Base-by-base conservation (phyloP, 2,888 invertebrate genomes). In the Calameuta pallipes region DNA sequence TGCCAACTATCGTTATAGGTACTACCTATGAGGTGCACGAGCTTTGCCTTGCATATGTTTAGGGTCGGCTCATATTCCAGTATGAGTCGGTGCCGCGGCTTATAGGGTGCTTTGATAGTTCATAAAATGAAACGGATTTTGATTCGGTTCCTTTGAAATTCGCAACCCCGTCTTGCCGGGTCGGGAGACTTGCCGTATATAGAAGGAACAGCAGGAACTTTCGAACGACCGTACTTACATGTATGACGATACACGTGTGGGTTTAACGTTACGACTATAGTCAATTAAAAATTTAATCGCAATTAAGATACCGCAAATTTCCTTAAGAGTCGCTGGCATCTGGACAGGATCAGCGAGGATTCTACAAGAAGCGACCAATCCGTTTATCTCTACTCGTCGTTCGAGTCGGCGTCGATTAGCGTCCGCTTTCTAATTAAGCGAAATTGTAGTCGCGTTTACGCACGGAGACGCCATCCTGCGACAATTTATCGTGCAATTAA, bases 71-170 rank as follows among this genome's bases (percentile, higher is more conserved):
- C 83, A 77, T 78, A 85, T 87, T 87, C 85, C 85, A 81, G 83
- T 81, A 79, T 80, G 79, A 79, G 80, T 82, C 84, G 85, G 81
- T 77, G 81, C 86, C 87, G 85, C 85, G 80, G 77, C 80, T 78
- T 80, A 79, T 78, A 76, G 80, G 79, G 81, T 79, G 78, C 84
- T 86, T 87, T 87, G 88, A 87, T 88, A 87, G 86, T 87, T 86
- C 88, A 87, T 88, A 86, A 87, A 89, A 87, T 83, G 84, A 87
- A 87, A 87, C 84, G 85, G 86, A 87, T 87, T 86, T 87, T 87
- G 85, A 89, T 89, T 89, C 89, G 90, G 88, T 81, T 79, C 81
- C 87, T 86, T 90, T 87, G 88, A 87, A 88, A 89, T 85, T 79
- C 82, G 81, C 88, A 78, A 82, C 84, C 75, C 71, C 69, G 71